Percentiles rank a stretch among this genome's conserved stretches.
phyloP scores from a whole-genome alignment of 2,797 vertebrate species.

The Platalea minor region DNA sequence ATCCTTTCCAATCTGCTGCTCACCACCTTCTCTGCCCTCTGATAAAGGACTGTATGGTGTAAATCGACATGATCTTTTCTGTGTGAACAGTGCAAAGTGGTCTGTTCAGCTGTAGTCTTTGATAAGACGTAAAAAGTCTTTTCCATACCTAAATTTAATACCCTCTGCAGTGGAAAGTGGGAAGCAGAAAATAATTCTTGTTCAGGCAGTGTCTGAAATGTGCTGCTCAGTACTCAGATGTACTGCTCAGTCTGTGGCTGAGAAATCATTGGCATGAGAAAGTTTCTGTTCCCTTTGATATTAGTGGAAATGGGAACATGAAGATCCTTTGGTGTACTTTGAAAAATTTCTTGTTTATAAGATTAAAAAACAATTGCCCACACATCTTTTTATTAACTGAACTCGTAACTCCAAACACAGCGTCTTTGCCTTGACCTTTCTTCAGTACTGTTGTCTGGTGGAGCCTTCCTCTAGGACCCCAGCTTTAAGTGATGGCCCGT shows the following conservation, averaged over 20 bases:
- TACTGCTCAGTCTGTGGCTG: neutral
- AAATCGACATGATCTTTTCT: neutral
- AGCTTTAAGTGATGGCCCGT: accelerated
- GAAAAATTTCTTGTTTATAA: neutral
- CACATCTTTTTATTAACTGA: neutral
- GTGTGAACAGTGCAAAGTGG: neutral
- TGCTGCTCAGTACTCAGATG: neutral
- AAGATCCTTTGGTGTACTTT: neutral
- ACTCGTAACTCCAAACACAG: neutral
- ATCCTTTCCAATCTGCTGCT: neutral
- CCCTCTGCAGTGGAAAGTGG: neutral
- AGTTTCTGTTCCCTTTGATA: neutral
- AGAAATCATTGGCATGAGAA: neutral
- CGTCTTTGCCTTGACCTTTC: neutral
- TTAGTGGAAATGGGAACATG: neutral
- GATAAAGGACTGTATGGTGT: neutral
- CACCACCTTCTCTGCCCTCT: neutral
- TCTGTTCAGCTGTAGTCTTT: neutral
- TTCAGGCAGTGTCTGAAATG: neutral
- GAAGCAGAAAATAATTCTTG: neutral
- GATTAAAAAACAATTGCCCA: neutral
- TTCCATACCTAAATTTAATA: neutral
- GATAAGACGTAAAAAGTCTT: neutral
- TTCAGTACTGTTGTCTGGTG: neutral
- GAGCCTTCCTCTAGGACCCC: neutral